Base-by-base conservation (phyloP, 2,888 invertebrate genomes). In the Rhodophaea formosa region DNA sequence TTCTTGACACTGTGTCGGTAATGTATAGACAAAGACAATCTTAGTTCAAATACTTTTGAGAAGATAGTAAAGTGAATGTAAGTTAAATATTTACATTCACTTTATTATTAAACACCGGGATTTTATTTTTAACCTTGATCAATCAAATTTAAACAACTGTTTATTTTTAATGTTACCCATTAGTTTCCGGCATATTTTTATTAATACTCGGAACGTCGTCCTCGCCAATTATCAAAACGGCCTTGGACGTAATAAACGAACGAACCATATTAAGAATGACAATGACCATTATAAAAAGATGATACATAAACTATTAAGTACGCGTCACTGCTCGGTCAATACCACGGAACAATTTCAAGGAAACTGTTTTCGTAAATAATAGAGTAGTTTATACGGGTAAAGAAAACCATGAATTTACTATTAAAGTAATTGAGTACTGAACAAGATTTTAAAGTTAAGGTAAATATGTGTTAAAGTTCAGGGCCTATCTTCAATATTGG, bases 201-300 rank as follows among this genome's bases (percentile, higher is more conserved):
- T 56, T 49, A 49, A 51, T 14, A 46, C 46, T 0, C 29, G 30
- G 49, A 56, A 14, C 51, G 35, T 51, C 15, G 42, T 49, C 49
- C 49, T 56, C 49, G 49, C 39, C 56, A 56, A 56, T 56, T 16
- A 56, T 56, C 29, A 29, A 49, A 29, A 42, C 7, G 47, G 30
- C 56, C 56, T 56, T 56, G 56, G n/a, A 35, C 17, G 15, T 15
- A 49, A 56, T 23, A 51, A 23, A 12, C 39, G 15, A 6, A 49
- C 45, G 30, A 45, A 49, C 47, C 23, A 56, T 23, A 47, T 46
- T 30, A 35, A 46, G 45, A 47, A 56, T 49, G 49, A 43, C 49
- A 42, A 49, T 56, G 29, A 14, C 49, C 49, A 23, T 15, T 17
- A 47, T 42, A 49, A 51, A 56, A 56, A 56, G 23, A 43, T 51